Conservation (phyloP, 2,113 vertebrate genomes). For the Vanacampus margaritifer region DNA sequence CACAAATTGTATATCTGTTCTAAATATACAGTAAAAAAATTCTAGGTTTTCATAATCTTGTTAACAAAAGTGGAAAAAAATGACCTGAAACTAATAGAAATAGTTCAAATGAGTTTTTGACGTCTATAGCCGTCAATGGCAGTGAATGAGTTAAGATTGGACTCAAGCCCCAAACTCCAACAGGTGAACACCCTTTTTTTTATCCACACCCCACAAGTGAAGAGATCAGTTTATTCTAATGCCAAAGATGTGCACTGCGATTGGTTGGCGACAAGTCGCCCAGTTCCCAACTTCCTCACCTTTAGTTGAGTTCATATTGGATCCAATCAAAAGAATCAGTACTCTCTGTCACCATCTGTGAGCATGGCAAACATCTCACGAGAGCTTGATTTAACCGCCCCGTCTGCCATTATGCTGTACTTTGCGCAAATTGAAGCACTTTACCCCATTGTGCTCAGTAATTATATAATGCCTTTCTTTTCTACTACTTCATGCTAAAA, state of each 20-base stretch:
- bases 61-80: too few species aligned
- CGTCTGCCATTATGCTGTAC: constrained; percentile 38
- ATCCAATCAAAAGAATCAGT: neutral
- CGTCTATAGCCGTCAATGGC: too few species aligned
- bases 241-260: too few species aligned
- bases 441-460: constrained; percentile 42
- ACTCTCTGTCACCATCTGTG: constrained; percentile 21
- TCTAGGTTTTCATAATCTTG: too few species aligned
- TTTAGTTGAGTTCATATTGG: neutral
- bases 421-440: constrained; percentile 45
- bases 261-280: too few species aligned
- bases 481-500: constrained; percentile 24
- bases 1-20: too few species aligned
- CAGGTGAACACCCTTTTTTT: neutral
- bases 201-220: neutral
- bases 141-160: too few species aligned
- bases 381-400: constrained; percentile 35
- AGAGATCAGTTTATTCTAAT: neutral
- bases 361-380: constrained; percentile 44
- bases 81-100: too few species aligned
- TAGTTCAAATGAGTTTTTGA: too few species aligned
- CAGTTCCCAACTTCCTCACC: neutral
- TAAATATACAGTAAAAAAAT: too few species aligned
- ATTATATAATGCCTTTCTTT: constrained; percentile 44
- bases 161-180: neutral